Percentiles rank a stretch among this genome's conserved stretches.
These are phyloP conservation scores for Temnothorax longispinosus DNA, from an alignment of 1,140 invertebrate genomes.

Conservation along the genomic window DNA sequence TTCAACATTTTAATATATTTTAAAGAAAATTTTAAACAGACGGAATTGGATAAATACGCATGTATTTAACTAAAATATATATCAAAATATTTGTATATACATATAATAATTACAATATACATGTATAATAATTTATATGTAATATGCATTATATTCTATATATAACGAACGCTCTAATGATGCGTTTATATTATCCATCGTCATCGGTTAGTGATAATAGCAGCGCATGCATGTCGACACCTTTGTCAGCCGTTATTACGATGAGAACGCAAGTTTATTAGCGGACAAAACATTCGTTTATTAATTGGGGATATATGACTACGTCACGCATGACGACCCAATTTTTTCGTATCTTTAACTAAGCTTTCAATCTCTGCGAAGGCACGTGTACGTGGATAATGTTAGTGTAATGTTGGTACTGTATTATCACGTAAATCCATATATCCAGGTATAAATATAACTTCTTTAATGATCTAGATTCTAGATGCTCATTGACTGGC, in stretches of 20 bases:
- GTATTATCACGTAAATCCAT: slow-evolving; percentile 32
- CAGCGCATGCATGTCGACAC: not conserved
- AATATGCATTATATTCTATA: not conserved
- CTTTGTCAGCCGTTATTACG: slow-evolving; percentile 29
- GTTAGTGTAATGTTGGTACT: slow-evolving; percentile 25
- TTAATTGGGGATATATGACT: slow-evolving; percentile 49
- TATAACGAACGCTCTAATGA: not conserved
- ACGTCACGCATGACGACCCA: slow-evolving; percentile 23
- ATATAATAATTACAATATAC: not conserved
- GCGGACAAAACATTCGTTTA: slow-evolving; percentile 30
- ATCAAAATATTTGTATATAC: not conserved
- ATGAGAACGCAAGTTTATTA: slow-evolving; percentile 51
- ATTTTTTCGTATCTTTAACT: slow-evolving; percentile 47
- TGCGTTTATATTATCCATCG: not conserved
- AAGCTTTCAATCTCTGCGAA: not conserved
- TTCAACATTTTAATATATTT: not conserved
- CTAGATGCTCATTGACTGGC: slow-evolving; percentile 56
- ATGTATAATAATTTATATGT: not conserved
- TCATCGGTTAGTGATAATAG: not conserved
- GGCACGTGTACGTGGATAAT: not conserved
- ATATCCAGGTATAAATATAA: slow-evolving; percentile 54
- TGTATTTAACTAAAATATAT: slow-evolving; percentile 6
- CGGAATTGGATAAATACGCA: not conserved
- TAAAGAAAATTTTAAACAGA: not conserved
- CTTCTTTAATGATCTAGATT: slow-evolving; percentile 45